Percentiles rank a stretch among this genome's conserved stretches.
These are phyloP conservation scores for Menidia beryllina DNA, from an alignment of 2,113 vertebrate genomes.

Conservation along the genomic window DNA sequence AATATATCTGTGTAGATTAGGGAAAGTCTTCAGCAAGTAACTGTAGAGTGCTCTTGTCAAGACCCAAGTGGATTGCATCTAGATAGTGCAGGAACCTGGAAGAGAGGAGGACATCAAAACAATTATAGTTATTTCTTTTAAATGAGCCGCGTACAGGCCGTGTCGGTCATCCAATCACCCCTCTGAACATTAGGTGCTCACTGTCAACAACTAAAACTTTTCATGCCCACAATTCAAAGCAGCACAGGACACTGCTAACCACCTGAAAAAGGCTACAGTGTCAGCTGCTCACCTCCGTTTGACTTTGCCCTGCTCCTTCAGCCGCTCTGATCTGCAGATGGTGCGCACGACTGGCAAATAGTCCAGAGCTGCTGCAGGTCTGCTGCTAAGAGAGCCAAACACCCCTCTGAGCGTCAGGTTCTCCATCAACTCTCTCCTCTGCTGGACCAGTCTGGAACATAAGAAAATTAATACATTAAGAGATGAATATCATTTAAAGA, in stretches of 20 bases:
- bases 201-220: slow-evolving; percentile 2
- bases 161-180: no score
- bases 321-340: slow-evolving; percentile 90
- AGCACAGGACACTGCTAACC: neutral
- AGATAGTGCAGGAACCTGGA: slow-evolving; percentile 96
- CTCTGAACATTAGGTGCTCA: neutral
- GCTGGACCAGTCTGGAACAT: slow-evolving; percentile 78
- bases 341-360: slow-evolving; percentile 90
- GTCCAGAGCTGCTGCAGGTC: slow-evolving; percentile 82
- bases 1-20: slow-evolving; percentile 59
- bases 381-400: slow-evolving; percentile 82
- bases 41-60: slow-evolving; percentile 85
- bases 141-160: neutral
- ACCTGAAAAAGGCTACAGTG: fast-evolving
- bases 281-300: slow-evolving; percentile 88
- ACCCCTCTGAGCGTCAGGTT: slow-evolving; percentile 81
- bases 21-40: slow-evolving; percentile 88
- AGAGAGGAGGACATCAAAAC: neutral
- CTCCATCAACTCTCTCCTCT: slow-evolving; percentile 82
- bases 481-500: neutral
- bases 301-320: slow-evolving; percentile 90
- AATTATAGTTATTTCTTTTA: neutral
- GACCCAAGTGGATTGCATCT: slow-evolving; percentile 89
- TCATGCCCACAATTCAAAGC: slow-evolving; percentile 23
- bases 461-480: neutral